These are phyloP conservation scores for Anableps anableps DNA, from an alignment of 2,797 vertebrate species.

Conservation along the genomic window DNA sequence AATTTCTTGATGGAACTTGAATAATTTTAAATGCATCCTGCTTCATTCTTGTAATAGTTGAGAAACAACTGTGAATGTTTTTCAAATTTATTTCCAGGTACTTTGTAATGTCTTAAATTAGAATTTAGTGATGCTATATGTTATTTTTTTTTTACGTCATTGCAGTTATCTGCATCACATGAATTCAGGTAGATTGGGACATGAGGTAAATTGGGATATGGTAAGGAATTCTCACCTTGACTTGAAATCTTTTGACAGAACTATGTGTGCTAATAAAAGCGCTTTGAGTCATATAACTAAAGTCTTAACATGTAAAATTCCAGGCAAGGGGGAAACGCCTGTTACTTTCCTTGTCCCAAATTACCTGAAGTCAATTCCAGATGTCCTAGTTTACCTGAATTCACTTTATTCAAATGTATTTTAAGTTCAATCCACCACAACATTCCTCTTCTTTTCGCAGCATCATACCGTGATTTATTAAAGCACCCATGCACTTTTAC, in stretches of 20 bases:
- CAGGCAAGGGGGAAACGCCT: no score
- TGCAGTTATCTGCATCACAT: conserved; percentile 14
- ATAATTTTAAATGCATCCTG: conserved; percentile 38
- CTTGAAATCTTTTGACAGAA: no score
- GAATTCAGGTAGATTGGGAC: not conserved
- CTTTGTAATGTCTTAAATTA: no score
- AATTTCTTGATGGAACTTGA: conserved; percentile 62
- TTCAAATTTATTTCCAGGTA: not conserved
- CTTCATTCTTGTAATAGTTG: conserved; percentile 10
- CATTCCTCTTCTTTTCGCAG: conserved; percentile 48
- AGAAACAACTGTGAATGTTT: not conserved
- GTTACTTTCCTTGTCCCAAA: no score
- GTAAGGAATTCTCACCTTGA: not conserved
- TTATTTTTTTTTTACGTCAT: conserved; percentile 22
- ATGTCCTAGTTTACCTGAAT: no score
- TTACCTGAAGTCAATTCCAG: no score
- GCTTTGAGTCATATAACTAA: no score
- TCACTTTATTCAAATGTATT: conserved; percentile 4
- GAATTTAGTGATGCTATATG: not conserved
- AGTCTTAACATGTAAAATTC: no score
- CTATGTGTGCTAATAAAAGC: no score
- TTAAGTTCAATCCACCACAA: conserved; percentile 42
- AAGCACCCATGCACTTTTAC: no score
- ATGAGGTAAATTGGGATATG: not conserved
- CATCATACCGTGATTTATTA: conserved; percentile 19